A percentile compares a stretch with the other conserved stretches of the same genome.
Conservation (phyloP, 2,888 invertebrate genomes). For the Scaptomyza tumidula region DNA sequence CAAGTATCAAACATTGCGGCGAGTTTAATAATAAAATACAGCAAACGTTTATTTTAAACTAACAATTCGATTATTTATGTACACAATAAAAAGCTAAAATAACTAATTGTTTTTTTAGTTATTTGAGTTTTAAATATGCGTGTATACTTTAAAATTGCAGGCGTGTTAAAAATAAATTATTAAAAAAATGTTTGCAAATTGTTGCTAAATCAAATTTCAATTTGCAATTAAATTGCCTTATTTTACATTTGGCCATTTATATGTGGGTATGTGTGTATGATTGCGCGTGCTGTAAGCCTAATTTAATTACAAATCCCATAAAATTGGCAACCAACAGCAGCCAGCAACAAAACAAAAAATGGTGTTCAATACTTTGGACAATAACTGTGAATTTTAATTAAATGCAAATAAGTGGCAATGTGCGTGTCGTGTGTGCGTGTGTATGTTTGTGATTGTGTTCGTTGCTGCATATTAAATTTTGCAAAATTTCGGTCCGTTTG, state of each 20-base stretch:
- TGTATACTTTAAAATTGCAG: not conserved
- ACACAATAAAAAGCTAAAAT: not conserved
- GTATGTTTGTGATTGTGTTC: slow-evolving; percentile 19
- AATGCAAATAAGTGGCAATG: slow-evolving; percentile 68
- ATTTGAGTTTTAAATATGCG: slow-evolving; percentile 1
- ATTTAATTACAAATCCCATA: slow-evolving; percentile 74
- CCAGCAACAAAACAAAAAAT: slow-evolving; percentile 30
- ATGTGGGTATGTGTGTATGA: not conserved
- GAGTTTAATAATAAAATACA: no score
- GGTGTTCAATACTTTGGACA: slow-evolving; percentile 61
- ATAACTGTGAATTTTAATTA: slow-evolving; percentile 75
- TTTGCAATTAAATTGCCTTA: slow-evolving; percentile 68
- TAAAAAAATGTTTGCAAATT: slow-evolving; percentile 31
- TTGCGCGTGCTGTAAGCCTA: slow-evolving; percentile 56
- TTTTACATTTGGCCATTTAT: slow-evolving; percentile 19
- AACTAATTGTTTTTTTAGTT: not conserved
- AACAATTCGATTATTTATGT: not conserved
- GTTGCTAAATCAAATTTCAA: slow-evolving; percentile 45
- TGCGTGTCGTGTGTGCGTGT: slow-evolving; percentile 23
- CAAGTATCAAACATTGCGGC: no score
- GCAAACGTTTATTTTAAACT: not conserved
- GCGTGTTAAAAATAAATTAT: slow-evolving; percentile 9
- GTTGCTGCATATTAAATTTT: slow-evolving; percentile 71
- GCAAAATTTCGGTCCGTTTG: slow-evolving; percentile 56
- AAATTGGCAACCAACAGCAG: slow-evolving; percentile 48